Evolutionary conservation across 2,888 invertebrate genomes (phyloP), one percentile per base, ranked within the genome.

Genomic region (Eutolmus rufibarbis): DNA sequence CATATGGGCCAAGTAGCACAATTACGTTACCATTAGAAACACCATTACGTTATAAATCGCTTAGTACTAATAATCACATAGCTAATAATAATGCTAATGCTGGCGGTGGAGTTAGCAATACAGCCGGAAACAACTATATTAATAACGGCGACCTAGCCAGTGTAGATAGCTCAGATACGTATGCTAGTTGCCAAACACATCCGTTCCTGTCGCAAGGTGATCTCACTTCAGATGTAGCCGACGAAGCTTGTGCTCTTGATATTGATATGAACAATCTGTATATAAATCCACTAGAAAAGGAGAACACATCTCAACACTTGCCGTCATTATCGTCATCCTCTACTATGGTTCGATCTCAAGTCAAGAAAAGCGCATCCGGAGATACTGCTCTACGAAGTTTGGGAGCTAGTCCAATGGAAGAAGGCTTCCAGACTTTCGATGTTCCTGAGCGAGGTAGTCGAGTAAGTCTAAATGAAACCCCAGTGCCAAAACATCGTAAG

Each of bases 181-280:
- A 97, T 94, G 97, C 97, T 93, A 98, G 97, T 93, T 98, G 98
- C 94, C 97, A 97, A 94, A 98, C 98, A 91, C 98, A 98, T 94
- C 97, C 97, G 91, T 97, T 97, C 94, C 95, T 96, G 93, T 97
- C 97, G 91, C 96, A 97, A 94, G 96, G 95, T 92, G 96, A 96
- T 93, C 94, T 96, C 91, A 95, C 95, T 90, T 93, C 93, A 91
- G 92, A 93, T 87, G 93, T 93, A 93, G 91, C 90, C 46, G 92
- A 93, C 89, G 92, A 92, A 89, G 91, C 91, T 31, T 92, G 91
- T 87, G 91, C 92, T 7, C 88, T 93, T 87, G 93, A 92, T 90
- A 93, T 93, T 84, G 96, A 96, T 92, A 95, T 95, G 93, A 97
- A 97, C 92, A 97, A 97, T 94, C 94, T 97, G 91, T 97, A 97